phyloP scores from a whole-genome alignment of 2,888 invertebrate genomes.

The Tetragnatha montana region DNA sequence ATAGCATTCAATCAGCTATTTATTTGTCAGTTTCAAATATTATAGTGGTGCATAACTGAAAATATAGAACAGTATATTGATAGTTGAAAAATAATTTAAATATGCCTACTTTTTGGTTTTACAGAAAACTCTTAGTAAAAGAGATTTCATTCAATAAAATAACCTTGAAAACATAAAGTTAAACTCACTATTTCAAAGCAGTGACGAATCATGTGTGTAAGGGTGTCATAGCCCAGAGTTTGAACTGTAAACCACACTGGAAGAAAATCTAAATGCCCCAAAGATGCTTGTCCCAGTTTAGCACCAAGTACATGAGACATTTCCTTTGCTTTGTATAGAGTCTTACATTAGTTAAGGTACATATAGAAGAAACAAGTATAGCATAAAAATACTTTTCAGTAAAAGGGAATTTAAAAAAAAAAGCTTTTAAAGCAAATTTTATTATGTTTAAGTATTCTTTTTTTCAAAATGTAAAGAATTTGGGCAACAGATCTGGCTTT shows the following conservation, averaged over 20 bases:
- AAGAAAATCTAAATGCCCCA: slow-evolving; percentile 83
- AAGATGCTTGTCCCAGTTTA: slow-evolving; percentile 79
- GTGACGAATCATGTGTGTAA: slow-evolving; percentile 83
- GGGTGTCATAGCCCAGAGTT: slow-evolving; percentile 81
- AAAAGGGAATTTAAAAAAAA: no score
- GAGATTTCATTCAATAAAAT: not conserved
- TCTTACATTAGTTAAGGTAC: slow-evolving; percentile 73
- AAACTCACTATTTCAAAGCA: slow-evolving; percentile 82
- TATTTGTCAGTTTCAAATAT: slow-evolving; percentile 52
- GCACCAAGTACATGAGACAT: slow-evolving; percentile 77
- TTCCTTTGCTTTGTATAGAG: slow-evolving; percentile 76
- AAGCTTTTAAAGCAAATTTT: no score
- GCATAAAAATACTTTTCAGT: no score
- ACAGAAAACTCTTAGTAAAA: not conserved
- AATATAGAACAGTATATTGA: not conserved
- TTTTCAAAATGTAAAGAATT: no score
- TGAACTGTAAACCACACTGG: slow-evolving; percentile 88
- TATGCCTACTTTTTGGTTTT: no score
- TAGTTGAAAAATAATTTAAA: no score
- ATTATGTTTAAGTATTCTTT: no score
- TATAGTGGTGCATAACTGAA: not conserved
- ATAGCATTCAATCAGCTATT: slow-evolving; percentile 63
- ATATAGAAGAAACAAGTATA: no score
- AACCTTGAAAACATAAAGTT: not conserved
- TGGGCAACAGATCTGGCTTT: no score